Evolutionary conservation across 2,888 invertebrate genomes (phyloP).

Genomic region (Eupithecia exiguata): DNA sequence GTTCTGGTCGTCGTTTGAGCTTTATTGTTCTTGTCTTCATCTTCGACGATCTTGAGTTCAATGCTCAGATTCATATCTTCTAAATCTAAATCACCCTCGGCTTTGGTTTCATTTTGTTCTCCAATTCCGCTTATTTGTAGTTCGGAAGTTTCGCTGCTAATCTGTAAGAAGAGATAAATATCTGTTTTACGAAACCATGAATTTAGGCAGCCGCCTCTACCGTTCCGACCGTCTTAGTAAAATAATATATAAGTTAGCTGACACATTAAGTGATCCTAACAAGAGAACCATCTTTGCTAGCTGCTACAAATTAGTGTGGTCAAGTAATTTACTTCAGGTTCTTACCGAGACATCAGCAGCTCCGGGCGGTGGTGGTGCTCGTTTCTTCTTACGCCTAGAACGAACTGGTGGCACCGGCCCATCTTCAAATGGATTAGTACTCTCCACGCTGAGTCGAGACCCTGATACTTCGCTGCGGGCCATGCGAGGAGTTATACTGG

Average conservation of each 20-base stretch:
- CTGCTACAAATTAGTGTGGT: no score
- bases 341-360: slow-evolving; percentile 62
- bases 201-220: background rate
- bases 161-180: slow-evolving; percentile 54
- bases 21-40: slow-evolving; percentile 61
- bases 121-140: slow-evolving; percentile 59
- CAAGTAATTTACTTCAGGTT: background rate
- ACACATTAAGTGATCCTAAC: background rate
- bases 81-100: slow-evolving; percentile 62
- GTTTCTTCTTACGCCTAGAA: slow-evolving; percentile 85
- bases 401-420: slow-evolving; percentile 79
- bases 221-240: background rate
- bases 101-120: slow-evolving; percentile 49
- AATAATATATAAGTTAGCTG: no score
- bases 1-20: slow-evolving; percentile 22
- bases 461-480: slow-evolving; percentile 80
- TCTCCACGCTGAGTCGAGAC: slow-evolving; percentile 83
- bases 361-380: slow-evolving; percentile 82
- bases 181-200: background rate
- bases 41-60: slow-evolving; percentile 80
- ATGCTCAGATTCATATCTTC: slow-evolving; percentile 71
- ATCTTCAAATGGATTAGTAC: slow-evolving; percentile 85
- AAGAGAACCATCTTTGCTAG: background rate
- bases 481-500: slow-evolving; percentile 72
- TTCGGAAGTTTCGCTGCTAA: slow-evolving; percentile 62